A percentile compares a stretch with the other conserved stretches of the same genome.
These are phyloP conservation scores for Etheostoma perlongum DNA, from an alignment of 2,797 vertebrate genomes.

Conservation along the genomic window DNA sequence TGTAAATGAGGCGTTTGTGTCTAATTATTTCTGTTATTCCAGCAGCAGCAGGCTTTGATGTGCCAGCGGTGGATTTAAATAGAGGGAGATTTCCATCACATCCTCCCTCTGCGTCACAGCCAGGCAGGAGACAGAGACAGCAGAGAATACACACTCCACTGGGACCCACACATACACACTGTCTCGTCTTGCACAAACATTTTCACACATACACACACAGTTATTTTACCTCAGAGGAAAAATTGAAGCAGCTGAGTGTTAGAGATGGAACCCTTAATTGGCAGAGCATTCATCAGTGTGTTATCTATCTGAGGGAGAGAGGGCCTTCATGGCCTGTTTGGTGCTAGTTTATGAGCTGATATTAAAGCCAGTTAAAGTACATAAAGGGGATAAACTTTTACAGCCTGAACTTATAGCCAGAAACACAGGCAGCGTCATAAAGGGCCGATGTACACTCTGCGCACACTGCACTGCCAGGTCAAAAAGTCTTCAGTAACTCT, in stretches of 20 bases:
- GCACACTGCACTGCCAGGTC: constrained; percentile 44
- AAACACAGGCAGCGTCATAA: constrained; percentile 75
- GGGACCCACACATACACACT: constrained; percentile 57
- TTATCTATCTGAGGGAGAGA: constrained; percentile 56
- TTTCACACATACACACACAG: constrained; percentile 27
- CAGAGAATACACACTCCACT: constrained; percentile 74
- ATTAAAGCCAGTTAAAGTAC: constrained; percentile 84
- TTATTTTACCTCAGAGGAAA: constrained; percentile 69
- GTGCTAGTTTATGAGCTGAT: constrained; percentile 80
- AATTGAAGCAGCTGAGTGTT: constrained; percentile 64
- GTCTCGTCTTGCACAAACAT: constrained; percentile 15
- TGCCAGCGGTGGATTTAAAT: constrained; percentile 98
- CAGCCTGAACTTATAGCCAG: constrained; percentile 78
- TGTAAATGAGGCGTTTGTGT: constrained; percentile 95
- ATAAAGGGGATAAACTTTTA: constrained; percentile 85
- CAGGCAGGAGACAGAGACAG: constrained; percentile 94
- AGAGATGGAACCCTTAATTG: constrained; percentile 69
- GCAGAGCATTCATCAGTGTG: constrained; percentile 67
- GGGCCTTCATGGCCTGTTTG: constrained; percentile 77
- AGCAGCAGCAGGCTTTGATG: constrained; percentile 92
- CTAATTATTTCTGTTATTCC: constrained; percentile 88
- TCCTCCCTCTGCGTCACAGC: constrained; percentile 93
- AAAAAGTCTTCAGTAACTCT: constrained; percentile 23
- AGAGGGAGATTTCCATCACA: constrained; percentile 96
- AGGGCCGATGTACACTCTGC: constrained; percentile 58